Evolutionary conservation across 2,113 vertebrate species (phyloP).

Genomic region (Marmota flaviventris): DNA sequence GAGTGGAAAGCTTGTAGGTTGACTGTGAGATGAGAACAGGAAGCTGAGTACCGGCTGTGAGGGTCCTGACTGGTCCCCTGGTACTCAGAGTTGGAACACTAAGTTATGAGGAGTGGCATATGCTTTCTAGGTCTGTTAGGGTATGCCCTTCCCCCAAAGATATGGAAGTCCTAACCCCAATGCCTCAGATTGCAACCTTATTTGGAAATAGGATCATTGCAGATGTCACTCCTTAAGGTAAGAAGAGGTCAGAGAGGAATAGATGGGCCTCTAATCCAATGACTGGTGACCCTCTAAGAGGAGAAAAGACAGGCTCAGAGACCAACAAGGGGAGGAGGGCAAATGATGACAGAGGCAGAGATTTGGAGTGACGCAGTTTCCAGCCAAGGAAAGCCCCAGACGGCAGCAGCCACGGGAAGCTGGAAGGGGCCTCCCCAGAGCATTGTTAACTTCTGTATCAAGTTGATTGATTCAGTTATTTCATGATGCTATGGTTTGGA

Average conservation of each 20-base stretch:
- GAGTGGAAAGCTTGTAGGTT: too few species aligned
- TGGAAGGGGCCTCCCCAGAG: background rate
- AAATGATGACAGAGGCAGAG: fast-evolving
- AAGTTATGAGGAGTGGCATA: fast-evolving
- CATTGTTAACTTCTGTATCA: background rate
- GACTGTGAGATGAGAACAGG: too few species aligned
- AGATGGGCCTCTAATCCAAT: background rate
- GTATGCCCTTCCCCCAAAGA: background rate
- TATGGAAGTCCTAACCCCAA: background rate
- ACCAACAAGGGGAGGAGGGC: fast-evolving
- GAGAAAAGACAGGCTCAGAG: too few species aligned
- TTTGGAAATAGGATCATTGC: background rate
- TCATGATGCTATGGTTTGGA: background rate
- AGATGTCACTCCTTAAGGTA: background rate
- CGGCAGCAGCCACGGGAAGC: fast-evolving
- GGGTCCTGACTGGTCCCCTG: too few species aligned
- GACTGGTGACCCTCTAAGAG: background rate
- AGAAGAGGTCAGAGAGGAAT: fast-evolving
- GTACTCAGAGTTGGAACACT: background rate
- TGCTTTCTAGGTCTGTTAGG: background rate
- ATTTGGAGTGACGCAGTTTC: fast-evolving
- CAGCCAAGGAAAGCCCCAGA: background rate
- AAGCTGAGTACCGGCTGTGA: fast-evolving
- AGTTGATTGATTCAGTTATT: background rate
- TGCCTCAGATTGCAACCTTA: background rate